These are phyloP conservation scores for Xanthia icteritia DNA, from an alignment of 2,888 invertebrate species.

Conservation along the genomic window DNA sequence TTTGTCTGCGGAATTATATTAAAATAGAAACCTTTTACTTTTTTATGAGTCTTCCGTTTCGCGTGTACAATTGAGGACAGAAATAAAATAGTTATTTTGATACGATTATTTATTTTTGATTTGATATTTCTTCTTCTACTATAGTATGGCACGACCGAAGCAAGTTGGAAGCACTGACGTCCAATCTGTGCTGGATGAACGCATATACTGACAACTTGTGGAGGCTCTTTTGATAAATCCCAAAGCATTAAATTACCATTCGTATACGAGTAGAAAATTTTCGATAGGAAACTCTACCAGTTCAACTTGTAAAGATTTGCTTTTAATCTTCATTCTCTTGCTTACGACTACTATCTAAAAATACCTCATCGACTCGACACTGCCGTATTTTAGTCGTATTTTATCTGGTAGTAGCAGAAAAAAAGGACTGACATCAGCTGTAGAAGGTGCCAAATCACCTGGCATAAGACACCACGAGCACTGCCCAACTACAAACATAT, in stretches of 20 bases:
- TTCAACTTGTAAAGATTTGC: neutral
- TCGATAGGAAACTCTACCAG: neutral
- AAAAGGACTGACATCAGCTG: neutral
- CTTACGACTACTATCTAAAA: neutral
- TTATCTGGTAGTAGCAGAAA: neutral
- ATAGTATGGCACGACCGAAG: neutral
- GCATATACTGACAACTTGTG: neutral
- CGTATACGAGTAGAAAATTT: neutral
- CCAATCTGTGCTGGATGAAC: neutral
- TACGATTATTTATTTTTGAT: neutral
- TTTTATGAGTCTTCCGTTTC: neutral
- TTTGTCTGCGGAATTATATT: neutral
- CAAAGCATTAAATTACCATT: neutral
- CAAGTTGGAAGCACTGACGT: neutral
- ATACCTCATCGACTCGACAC: neutral
- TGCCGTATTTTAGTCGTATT: neutral
- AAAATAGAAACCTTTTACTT: conserved; percentile 15
- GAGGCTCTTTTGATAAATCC: neutral
- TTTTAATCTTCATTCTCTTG: neutral
- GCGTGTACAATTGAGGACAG: conserved; percentile 17
- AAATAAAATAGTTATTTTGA: neutral
- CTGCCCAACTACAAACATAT: neutral
- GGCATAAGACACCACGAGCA: neutral
- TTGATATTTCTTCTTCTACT: neutral
- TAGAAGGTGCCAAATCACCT: neutral